These are phyloP conservation scores for Luffia ferchaultella DNA, from an alignment of 2,888 invertebrate genomes.

Conservation along the genomic window DNA sequence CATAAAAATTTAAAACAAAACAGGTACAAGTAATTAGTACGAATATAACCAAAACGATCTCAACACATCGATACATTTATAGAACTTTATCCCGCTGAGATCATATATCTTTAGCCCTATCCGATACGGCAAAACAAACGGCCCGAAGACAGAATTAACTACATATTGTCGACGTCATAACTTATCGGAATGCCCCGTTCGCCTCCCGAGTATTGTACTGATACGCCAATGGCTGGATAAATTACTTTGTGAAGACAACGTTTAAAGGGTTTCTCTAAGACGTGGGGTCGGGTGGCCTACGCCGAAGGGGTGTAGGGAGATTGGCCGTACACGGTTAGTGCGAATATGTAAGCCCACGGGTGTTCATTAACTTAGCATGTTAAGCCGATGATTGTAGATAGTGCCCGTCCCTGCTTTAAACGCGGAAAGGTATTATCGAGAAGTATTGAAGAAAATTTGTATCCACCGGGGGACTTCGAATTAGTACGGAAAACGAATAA, in stretches of 20 bases:
- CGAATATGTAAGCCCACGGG: slow-evolving; percentile 39
- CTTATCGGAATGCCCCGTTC: slow-evolving; percentile 18
- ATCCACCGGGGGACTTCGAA: too few relatives aligned
- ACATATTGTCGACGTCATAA: slow-evolving; percentile 32
- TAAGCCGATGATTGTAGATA: slow-evolving; percentile 46
- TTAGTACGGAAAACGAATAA: too few relatives aligned
- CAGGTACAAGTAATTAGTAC: too few relatives aligned
- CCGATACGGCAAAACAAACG: background rate
- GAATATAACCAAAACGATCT: background rate
- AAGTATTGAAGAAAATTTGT: background rate
- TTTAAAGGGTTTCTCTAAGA: slow-evolving; percentile 18
- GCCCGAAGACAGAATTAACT: slow-evolving; percentile 16
- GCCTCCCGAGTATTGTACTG: slow-evolving; percentile 12
- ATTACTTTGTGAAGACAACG: slow-evolving; percentile 18
- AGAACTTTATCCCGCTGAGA: slow-evolving; percentile 28
- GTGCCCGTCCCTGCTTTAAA: slow-evolving; percentile 19
- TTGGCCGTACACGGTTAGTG: slow-evolving; percentile 27
- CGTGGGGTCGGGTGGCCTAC: slow-evolving; percentile 10
- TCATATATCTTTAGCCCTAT: slow-evolving; percentile 36
- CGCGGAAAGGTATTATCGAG: background rate
- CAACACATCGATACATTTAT: background rate
- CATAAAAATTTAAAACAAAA: too few relatives aligned
- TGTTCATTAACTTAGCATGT: slow-evolving; percentile 54
- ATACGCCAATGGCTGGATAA: slow-evolving; percentile 32
- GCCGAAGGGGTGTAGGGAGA: background rate